These are phyloP conservation scores for Anguilla obscura DNA, from an alignment of 2,797 vertebrate genomes.

Conservation along the genomic window DNA sequence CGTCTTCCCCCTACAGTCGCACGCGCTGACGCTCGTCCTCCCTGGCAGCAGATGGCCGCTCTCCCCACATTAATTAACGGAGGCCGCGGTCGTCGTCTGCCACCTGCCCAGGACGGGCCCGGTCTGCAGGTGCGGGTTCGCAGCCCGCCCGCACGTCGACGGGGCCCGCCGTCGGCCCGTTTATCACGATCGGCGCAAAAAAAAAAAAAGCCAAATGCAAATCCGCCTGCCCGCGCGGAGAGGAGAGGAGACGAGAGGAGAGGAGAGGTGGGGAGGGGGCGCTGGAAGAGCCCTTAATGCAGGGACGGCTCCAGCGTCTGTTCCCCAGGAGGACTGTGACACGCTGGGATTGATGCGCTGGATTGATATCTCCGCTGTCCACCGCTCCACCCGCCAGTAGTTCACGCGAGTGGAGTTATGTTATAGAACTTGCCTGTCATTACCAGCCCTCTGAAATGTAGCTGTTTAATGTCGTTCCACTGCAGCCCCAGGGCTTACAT, in stretches of 20 bases:
- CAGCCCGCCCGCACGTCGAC: constrained; percentile 61
- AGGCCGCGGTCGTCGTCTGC: constrained; percentile 61
- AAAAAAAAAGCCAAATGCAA: constrained; percentile 61
- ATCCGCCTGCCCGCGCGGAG: constrained; percentile 54
- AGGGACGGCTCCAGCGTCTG: neutral
- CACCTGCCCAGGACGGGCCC: constrained; percentile 46
- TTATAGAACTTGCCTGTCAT: neutral
- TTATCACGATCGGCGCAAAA: constrained; percentile 65
- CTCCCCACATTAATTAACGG: constrained; percentile 69
- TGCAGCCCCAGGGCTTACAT: neutral
- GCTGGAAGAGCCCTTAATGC: neutral
- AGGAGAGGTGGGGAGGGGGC: constrained; percentile 2
- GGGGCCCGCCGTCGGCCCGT: constrained; percentile 66
- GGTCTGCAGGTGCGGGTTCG: constrained; percentile 57
- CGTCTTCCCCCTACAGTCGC: neutral
- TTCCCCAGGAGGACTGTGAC: neutral
- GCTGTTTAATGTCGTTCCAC: neutral
- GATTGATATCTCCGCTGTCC: neutral
- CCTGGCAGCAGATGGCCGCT: constrained; percentile 64
- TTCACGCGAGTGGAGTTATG: neutral
- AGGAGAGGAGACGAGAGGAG: constrained; percentile 35
- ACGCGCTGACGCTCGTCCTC: constrained; percentile 57
- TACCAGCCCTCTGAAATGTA: neutral
- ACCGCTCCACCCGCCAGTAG: neutral
- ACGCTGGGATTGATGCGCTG: neutral